Base-by-base conservation (phyloP, 2,113 vertebrate species). In the Cololabis saira region DNA sequence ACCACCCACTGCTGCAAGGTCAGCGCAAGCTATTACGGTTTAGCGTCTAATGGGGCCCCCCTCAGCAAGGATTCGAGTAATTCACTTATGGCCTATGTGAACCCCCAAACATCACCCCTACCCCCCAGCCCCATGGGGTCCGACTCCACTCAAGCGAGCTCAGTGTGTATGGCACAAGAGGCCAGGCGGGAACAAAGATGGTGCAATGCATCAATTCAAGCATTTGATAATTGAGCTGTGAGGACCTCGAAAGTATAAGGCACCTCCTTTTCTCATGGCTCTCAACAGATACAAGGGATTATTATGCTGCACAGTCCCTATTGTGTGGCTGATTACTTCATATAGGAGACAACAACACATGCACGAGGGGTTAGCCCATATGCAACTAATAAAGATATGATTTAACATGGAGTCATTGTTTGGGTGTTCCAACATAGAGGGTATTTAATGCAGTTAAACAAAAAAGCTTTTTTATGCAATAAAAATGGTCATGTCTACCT, bases 11-110 rank as follows among this genome's bases (percentile, higher is more conserved):
- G 59, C 82, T 44, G 59, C 73, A 42, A 60, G 19, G 81, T 61
- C 62, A 60, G 80, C 81, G 78, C 76, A 83, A 77, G 83, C 82
- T 84, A 83, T 80, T 80, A 83, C 75, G 80, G 76, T 83, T 84
- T 6, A 81, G 68, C 57, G 45, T 84, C 83, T 84, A 70, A 79
- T 47, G 48, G 77, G 57, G 44, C 47, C 74, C 74, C 72, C 56
- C 74, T 75, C 58, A 19, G 82, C 74, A 78, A 67, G 67, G 85
- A 82, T 89, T 85, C 76, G 78, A 78, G 83, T 84, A 86, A 90
- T 89, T 91, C 89, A 89, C 89, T 91, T 91, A 78, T 90, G 87
- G 83, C 88, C 81, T 87, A 87, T 89, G 86, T 86, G 84, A 90
- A 27, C 15, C 72, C 60, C 61, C 40, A 27, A 27, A 27, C 24